These are phyloP conservation scores for Zaprionus kolodkinae DNA, from an alignment of 1,140 invertebrate genomes.

Conservation along the genomic window DNA sequence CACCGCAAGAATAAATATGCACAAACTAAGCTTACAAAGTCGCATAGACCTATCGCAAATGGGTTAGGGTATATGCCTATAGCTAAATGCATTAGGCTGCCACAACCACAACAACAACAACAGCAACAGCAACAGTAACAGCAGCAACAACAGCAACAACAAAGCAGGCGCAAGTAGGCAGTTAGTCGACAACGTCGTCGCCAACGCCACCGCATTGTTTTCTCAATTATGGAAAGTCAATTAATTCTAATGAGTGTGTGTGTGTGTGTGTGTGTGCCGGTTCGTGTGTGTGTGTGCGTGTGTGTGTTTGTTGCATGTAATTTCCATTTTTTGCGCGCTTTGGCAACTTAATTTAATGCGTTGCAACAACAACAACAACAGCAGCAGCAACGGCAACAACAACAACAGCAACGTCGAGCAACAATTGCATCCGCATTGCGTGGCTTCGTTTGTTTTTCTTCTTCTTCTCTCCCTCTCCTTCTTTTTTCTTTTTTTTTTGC, in stretches of 20 bases:
- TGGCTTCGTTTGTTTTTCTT: slow-evolving; percentile 57
- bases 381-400: slow-evolving; percentile 51
- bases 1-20: too few relatives aligned
- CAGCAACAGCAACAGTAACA: not conserved
- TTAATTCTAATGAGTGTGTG: slow-evolving; percentile 82
- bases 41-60: not conserved
- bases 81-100: not conserved
- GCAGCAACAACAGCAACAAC: not conserved
- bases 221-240: slow-evolving; percentile 84
- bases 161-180: slow-evolving; percentile 20
- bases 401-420: slow-evolving; percentile 42
- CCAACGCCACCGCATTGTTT: slow-evolving; percentile 81
- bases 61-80: not conserved
- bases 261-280: slow-evolving; percentile 25
- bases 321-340: slow-evolving; percentile 80
- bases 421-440: slow-evolving; percentile 80
- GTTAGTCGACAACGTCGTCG: slow-evolving; percentile 42
- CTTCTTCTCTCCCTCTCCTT: slow-evolving; percentile 21
- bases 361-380: slow-evolving; percentile 63
- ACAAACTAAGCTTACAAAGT: too few relatives aligned
- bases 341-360: slow-evolving; percentile 84
- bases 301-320: slow-evolving; percentile 65
- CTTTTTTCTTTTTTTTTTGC: slow-evolving; percentile 51
- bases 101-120: slow-evolving; percentile 3
- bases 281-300: slow-evolving; percentile 32